A percentile compares a stretch with the other conserved stretches of the same genome.
Evolutionary conservation across 2,113 vertebrate species (phyloP).

Genomic region (Alethe diademata): DNA sequence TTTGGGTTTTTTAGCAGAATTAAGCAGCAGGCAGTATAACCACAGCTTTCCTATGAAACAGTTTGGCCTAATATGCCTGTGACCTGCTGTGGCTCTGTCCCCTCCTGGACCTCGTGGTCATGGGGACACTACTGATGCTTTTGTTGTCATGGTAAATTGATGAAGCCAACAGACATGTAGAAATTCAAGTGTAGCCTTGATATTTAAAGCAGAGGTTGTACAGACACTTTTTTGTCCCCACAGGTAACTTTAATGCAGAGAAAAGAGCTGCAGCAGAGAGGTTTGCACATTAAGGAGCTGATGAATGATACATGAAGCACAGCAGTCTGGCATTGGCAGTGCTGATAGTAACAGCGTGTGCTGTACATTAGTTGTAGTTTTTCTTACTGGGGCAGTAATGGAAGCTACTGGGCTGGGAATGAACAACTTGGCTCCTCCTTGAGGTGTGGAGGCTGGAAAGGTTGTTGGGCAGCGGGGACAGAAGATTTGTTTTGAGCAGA

Average conservation of each 20-base stretch:
- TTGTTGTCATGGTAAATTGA: not conserved
- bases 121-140: not conserved
- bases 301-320: constrained; percentile 37
- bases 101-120: not conserved
- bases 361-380: not conserved
- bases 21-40: not conserved
- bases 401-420: not conserved
- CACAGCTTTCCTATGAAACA: not conserved
- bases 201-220: not conserved
- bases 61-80: not conserved
- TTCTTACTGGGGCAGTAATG: not conserved
- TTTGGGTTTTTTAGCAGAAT: not conserved
- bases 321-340: not conserved
- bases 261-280: constrained; percentile 16
- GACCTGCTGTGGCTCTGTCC: not conserved
- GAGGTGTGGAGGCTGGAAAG: not conserved
- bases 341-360: not conserved
- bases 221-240: not conserved
- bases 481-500: not conserved
- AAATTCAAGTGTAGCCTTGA: not conserved
- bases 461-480: not conserved
- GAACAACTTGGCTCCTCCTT: not conserved
- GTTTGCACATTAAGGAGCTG: not conserved
- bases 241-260: constrained; percentile 1
- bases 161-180: not conserved